A percentile compares a stretch with the other conserved stretches of the same genome.
Evolutionary conservation across 2,888 invertebrate species (phyloP).

Genomic region (Boloria selene): DNA sequence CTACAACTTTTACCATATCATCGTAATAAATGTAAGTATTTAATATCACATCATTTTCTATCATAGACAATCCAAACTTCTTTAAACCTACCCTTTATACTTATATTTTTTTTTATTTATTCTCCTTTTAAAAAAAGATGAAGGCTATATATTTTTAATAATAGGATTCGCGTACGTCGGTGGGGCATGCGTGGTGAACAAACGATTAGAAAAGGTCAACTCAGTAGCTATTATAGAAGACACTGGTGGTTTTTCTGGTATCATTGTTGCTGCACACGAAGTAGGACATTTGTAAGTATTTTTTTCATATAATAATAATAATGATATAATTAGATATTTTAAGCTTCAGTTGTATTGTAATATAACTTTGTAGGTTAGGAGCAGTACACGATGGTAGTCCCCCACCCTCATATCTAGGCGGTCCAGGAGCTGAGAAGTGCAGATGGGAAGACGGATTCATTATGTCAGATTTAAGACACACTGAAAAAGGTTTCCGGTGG

Average conservation of each 20-base stretch:
- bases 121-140: slow-evolving; percentile 13
- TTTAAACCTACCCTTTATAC: slow-evolving; percentile 8
- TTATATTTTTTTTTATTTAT: slow-evolving; percentile 24
- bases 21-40: slow-evolving; percentile 27
- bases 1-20: slow-evolving; percentile 13
- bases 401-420: slow-evolving; percentile 95
- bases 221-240: slow-evolving; percentile 98
- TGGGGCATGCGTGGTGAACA: slow-evolving; percentile 97
- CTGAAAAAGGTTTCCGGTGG: slow-evolving; percentile 97
- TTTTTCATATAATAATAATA: too few relatives aligned
- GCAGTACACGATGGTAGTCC: slow-evolving; percentile 98
- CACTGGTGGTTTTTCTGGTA: slow-evolving; percentile 97
- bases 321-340: too few relatives aligned
- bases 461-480: slow-evolving; percentile 96
- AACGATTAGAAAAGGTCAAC: slow-evolving; percentile 96
- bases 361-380: slow-evolving; percentile 85
- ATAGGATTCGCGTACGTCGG: slow-evolving; percentile 97
- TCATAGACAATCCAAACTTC: slow-evolving; percentile 13
- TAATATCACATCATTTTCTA: slow-evolving; percentile 21
- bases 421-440: slow-evolving; percentile 96
- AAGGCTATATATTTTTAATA: slow-evolving; percentile 30
- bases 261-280: slow-evolving; percentile 98
- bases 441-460: slow-evolving; percentile 98
- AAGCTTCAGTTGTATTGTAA: not conserved
- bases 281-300: slow-evolving; percentile 97